Evolutionary conservation across 2,113 vertebrate species (phyloP), one percentile per base, ranked within the genome.

Genomic region (Chaetodon trifascialis): DNA sequence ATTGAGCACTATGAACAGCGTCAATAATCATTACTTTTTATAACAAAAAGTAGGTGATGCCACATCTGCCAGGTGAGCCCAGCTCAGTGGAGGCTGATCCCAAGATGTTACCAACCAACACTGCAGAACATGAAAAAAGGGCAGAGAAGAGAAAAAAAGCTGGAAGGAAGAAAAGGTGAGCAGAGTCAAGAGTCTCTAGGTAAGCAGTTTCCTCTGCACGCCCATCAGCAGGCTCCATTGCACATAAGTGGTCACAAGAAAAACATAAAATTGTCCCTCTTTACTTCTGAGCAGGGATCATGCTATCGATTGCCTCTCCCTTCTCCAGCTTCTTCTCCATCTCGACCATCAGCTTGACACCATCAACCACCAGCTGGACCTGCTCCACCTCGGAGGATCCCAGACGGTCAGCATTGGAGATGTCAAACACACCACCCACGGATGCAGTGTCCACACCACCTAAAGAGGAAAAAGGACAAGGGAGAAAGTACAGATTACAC

Each of bases 281-380:
- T 92, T 96, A 99, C 94, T 99, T 99, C 95, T 99, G 98, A 44
- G 97, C 96, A 0, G 98, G 98, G 91, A 99, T 96, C 97, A 99
- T 97, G 96, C 96, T 93, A 72, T 99, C 97, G 2, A 99, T 96
- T 86, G 96, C 21, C 82, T 97, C 95, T 76, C 96, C 96, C 91
- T 99, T 99, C 90, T 99, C 98, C 92, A 99, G 95, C 85, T 97
- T 97, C 96, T 99, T 99, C 95, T 99, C 97, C 97, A 99, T 98
- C 93, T 99, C 97, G 40, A 99, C 89, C 97, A 99, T 97, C 54
- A 99, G 95, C 91, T 99, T 99, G 76, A 99, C 98, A 0, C 98
- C 98, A 2, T 99, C 98, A 58, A 99, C 97, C 92, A 99, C 98
- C 94, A 98, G 94, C 95, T 99, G 98, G 83, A 99, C 98, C 94